Base-by-base conservation (phyloP, 2,113 vertebrate genomes). In the rat (Rattus norvegicus) region DNA sequence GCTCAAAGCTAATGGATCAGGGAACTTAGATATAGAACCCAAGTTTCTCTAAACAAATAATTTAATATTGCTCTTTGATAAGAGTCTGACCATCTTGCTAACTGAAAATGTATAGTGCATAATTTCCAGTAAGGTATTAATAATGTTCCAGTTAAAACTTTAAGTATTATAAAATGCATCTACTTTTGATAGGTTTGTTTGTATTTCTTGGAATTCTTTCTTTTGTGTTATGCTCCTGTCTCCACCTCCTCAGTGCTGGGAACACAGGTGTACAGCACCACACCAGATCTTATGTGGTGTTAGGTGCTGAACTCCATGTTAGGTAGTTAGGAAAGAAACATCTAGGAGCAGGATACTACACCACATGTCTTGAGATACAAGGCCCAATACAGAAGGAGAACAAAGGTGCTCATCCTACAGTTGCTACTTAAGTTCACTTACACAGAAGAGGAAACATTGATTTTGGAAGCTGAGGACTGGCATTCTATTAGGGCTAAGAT, bases 1-100 rank as follows among this genome's bases (percentile, higher is more conserved):
- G 3, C 17, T 49, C 28, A 47, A 69, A 77, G 61, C 12, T 87
- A 70, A 43, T 49, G 39, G 84, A 79, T 73, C 79, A 73, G n/a
- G 81, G 19, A 49, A 72, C 61, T 91, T 26, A 91, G 84, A 61
- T 94, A 84, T 20, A 81, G 36, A 43, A 88, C 59, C 59, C 65
- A 69, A 72, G 28, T 94, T 95, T 76, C 56, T 36, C 61, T 84
- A 95, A 76, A 70, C 22, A 98, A 80, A 49, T n/a, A 73, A n/a
- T 28, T 95, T 93, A 93, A 72, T 91, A 91, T 4, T 94, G 56
- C 24, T 39, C 30, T 52, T 67, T 20, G 93, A 49, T 69, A 81
- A 70, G 43, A 43, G 5, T 91, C 52, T 67, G 63, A 47, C 1
- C 9, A 90, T 67, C 52, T 90, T 94, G 79, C 36, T 33, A 81